A percentile compares a stretch with the other conserved stretches of the same genome.
phyloP scores from a whole-genome alignment of 2,113 vertebrate genomes.

The Collichthys lucidus region DNA sequence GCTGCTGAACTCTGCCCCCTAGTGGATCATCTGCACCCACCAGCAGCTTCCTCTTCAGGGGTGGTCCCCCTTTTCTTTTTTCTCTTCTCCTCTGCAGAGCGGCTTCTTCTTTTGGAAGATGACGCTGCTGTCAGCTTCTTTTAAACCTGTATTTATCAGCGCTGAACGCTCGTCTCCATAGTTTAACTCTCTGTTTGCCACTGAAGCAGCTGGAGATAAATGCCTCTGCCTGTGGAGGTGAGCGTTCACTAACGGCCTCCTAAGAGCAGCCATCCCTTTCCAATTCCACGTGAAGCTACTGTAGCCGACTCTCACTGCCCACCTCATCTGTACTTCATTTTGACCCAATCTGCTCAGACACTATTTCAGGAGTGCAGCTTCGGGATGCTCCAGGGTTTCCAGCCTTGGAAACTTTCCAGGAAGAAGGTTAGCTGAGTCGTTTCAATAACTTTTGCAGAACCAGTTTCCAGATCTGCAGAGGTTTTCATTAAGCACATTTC shows the following conservation, averaged over 20 bases:
- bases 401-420: not conserved
- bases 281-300: not conserved
- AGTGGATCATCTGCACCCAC: not conserved
- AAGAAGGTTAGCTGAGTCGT: not conserved
- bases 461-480: not conserved
- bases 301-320: not conserved
- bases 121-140: not conserved
- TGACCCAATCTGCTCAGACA: not conserved
- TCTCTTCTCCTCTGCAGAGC: not conserved
- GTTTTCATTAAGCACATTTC: not conserved
- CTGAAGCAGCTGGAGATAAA: not conserved
- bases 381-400: not conserved
- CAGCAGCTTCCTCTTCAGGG: no score
- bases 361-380: not conserved
- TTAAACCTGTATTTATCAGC: not conserved
- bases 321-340: not conserved
- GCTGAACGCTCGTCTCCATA: not conserved
- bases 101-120: not conserved
- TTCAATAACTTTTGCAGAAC: not conserved
- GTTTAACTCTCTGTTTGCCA: not conserved
- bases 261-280: not conserved
- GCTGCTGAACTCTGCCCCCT: slow-evolving; percentile 30
- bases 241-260: not conserved
- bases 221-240: not conserved
- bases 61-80: not conserved